Conservation (phyloP, 2,113 vertebrate species). For the Callorhinus ursinus region DNA sequence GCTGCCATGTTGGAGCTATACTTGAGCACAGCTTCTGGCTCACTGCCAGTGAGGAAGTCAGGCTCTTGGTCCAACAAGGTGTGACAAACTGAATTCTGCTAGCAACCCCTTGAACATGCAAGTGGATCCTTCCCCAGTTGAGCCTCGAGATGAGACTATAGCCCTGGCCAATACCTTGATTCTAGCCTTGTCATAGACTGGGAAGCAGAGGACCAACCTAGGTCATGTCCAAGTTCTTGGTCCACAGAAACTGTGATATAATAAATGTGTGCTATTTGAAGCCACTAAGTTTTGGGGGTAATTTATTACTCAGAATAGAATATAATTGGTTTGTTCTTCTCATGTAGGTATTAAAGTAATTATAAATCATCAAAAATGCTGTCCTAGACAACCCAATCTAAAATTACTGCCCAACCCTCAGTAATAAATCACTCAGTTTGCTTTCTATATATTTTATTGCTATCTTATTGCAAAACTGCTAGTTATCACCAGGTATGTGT, state of each 20-base stretch:
- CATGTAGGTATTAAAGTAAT: neutral
- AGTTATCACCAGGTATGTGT: neutral
- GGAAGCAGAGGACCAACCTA: neutral
- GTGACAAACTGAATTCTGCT: neutral
- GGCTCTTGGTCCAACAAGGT: neutral
- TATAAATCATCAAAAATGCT: neutral
- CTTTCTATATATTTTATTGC: neutral
- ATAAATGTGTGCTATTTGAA: neutral
- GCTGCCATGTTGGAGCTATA: neutral
- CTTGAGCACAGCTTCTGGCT: neutral
- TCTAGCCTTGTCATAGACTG: neutral
- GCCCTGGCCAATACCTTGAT: neutral
- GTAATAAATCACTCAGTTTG: neutral
- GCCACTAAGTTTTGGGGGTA: neutral
- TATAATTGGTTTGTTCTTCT: neutral
- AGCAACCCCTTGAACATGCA: neutral
- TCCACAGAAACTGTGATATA: neutral
- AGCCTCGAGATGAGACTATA: neutral
- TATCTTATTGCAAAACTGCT: neutral
- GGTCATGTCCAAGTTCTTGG: neutral
- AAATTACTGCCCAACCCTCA: neutral
- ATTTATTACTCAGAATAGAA: neutral
- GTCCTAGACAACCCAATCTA: neutral
- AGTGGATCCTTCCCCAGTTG: rapidly evolving
- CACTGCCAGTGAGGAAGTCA: neutral